Evolutionary conservation across 2,797 vertebrate genomes (phyloP), one percentile per base, ranked within the genome.

Genomic region (Mus minutoides): DNA sequence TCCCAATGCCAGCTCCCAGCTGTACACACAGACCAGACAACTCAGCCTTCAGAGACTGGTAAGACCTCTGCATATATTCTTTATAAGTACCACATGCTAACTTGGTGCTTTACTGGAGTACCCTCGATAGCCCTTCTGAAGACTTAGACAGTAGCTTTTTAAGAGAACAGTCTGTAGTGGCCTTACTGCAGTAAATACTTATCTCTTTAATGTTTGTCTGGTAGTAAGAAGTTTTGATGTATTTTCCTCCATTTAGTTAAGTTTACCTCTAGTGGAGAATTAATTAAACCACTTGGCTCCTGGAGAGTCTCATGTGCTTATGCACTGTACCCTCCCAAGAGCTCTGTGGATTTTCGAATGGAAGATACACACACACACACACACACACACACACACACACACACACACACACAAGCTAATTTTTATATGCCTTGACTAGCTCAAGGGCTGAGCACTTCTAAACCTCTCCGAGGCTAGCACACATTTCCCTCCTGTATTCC

Each of bases 1-100:
- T 99, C 99, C 9, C 99, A 99, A 79, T 99, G 99, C 96, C 99
- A 98, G 52, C 82, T 98, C 22, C 96, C 98, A 0, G 95, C 98
- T 54, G 94, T 98, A 67, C 98, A 98, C 4, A 95, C 97, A 92
- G 99, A 99, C 17, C 99, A 99, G 3, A 98, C 99, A 10, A 93
- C 97, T 76, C 95, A 98, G 90, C 97, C 98, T 95, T 98, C 98
- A 96, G 99, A 99, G 94, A 98, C 98, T 40, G 99, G 99, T 99
- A 98, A 92, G 97, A 34, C 56, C 37, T 90, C 86, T 90, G 90
- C 71, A 0, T 31, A 2, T 75, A n/a, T 60, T 96, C 90, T 87
- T 52, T 40, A 40, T 87, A 56, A 54, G n/a, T 54, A 40, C n/a
- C 22, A 71, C n/a, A 31, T 87, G 24, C 52, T 37, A 87, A 29